phyloP scores from a whole-genome alignment of 92 coral and sea anemone genomes.

The Bergia sp. region DNA sequence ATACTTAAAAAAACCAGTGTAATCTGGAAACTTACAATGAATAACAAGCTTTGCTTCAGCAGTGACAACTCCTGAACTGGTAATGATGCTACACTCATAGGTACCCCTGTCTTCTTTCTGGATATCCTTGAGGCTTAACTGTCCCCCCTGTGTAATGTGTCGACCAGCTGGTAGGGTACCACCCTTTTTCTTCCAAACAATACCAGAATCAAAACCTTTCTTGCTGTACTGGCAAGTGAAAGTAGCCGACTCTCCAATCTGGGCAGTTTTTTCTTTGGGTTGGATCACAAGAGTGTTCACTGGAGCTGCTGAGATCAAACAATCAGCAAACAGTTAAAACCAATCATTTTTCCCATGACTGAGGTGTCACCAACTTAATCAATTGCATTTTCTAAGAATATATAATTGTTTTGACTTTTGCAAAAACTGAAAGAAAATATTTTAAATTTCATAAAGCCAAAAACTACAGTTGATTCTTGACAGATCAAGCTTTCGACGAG shows the following conservation, averaged over 20 bases:
- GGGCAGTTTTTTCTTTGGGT: slow-evolving; percentile 57
- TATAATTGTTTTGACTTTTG: too few relatives aligned
- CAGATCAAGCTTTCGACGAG: too few relatives aligned
- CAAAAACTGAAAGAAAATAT: too few relatives aligned
- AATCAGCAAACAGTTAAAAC: background rate
- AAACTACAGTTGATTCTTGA: too few relatives aligned
- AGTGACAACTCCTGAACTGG: slow-evolving; percentile 54
- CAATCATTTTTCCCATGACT: background rate
- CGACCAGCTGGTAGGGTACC: slow-evolving; percentile 67
- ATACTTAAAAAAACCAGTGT: too few relatives aligned
- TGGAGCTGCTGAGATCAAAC: slow-evolving; percentile 53
- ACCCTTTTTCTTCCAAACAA: slow-evolving; percentile 75
- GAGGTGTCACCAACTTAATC: too few relatives aligned
- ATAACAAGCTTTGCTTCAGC: slow-evolving; percentile 66
- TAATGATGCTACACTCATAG: slow-evolving; percentile 69
- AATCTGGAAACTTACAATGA: slow-evolving; percentile 66
- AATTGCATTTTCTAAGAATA: too few relatives aligned
- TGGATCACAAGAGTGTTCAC: slow-evolving; percentile 57
- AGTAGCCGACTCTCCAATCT: slow-evolving; percentile 51
- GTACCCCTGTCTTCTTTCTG: slow-evolving; percentile 69
- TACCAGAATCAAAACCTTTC: slow-evolving; percentile 68
- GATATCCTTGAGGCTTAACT: slow-evolving; percentile 48
- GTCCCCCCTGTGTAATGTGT: slow-evolving; percentile 59
- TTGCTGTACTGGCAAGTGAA: slow-evolving; percentile 67
- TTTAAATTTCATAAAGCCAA: too few relatives aligned